Evolutionary conservation across 2,113 vertebrate genomes (phyloP).

Genomic region (Calyptommatus sinebrachiatus): DNA sequence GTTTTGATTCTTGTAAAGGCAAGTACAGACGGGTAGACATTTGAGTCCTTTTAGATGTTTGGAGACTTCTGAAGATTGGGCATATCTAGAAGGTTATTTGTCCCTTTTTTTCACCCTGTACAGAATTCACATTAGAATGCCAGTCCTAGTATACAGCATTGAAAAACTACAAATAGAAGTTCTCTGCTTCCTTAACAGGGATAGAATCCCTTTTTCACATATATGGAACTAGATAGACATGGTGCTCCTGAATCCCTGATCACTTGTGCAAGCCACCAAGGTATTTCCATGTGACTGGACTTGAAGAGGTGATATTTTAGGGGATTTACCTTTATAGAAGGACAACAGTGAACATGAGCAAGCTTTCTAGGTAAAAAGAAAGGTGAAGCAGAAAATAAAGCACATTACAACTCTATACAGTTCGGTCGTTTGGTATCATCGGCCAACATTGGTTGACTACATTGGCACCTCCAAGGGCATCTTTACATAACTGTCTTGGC

Average conservation of each 20-base stretch:
- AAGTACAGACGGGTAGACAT: not conserved
- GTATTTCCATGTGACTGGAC: not conserved
- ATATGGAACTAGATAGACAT: not conserved
- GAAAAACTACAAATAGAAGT: not conserved
- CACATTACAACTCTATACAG: constrained; percentile 33
- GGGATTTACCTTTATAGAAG: not conserved
- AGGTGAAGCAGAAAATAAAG: constrained; percentile 31
- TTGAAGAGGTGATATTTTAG: not conserved
- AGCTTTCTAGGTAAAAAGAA: constrained; percentile 21
- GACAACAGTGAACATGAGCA: not conserved
- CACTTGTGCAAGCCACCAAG: not conserved
- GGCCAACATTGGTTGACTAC: too few relatives aligned
- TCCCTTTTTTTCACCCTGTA: not conserved
- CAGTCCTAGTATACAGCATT: not conserved
- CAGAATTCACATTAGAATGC: not conserved
- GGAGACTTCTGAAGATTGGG: too few relatives aligned
- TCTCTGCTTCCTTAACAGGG: not conserved
- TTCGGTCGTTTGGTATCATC: too few relatives aligned
- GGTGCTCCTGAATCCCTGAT: not conserved
- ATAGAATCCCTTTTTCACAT: not conserved
- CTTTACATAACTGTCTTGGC: too few relatives aligned
- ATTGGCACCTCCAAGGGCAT: too few relatives aligned
- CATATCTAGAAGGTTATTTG: too few relatives aligned
- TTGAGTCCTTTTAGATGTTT: too few relatives aligned
- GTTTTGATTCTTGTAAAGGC: constrained; percentile 14